These are phyloP conservation scores for Papilio aristodemus DNA, from an alignment of 1,140 invertebrate species.

Conservation along the genomic window DNA sequence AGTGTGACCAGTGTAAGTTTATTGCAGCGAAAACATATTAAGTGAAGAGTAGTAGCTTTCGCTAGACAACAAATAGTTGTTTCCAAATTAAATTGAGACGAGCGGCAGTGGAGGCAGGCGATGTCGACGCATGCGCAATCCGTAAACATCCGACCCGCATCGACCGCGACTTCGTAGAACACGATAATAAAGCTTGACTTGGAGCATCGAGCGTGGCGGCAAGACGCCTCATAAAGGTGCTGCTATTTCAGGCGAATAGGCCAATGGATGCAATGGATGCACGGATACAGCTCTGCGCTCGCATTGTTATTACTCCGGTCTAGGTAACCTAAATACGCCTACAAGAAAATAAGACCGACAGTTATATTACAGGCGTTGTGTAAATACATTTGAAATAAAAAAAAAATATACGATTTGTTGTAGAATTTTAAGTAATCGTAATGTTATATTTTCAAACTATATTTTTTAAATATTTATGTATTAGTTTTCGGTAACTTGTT, in stretches of 20 bases:
- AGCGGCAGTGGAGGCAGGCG: too few species aligned
- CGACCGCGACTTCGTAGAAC: slow-evolving; percentile 3
- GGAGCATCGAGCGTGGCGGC: not conserved
- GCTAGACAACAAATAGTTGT: too few species aligned
- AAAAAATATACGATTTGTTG: too few species aligned
- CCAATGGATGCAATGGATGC: not conserved
- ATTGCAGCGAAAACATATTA: too few species aligned
- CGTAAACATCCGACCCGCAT: slow-evolving; percentile 12
- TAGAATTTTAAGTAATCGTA: not conserved
- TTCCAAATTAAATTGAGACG: not conserved
- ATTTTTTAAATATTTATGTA: too few species aligned
- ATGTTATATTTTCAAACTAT: too few species aligned
- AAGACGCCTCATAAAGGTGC: not conserved
- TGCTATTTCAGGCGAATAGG: not conserved
- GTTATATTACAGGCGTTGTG: not conserved
- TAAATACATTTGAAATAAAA: too few species aligned
- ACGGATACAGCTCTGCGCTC: not conserved
- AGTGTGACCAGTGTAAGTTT: too few species aligned
- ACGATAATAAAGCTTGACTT: too few species aligned
- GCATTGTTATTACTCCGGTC: not conserved
- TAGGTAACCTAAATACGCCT: slow-evolving; percentile 1
- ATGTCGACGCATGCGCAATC: slow-evolving; percentile 3
- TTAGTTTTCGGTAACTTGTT: too few species aligned
- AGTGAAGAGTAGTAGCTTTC: too few species aligned
- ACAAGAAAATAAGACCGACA: not conserved